Evolutionary conservation across 1,140 invertebrate species (phyloP), one percentile per base, ranked within the genome.

Genomic region (Danaus melanippus): DNA sequence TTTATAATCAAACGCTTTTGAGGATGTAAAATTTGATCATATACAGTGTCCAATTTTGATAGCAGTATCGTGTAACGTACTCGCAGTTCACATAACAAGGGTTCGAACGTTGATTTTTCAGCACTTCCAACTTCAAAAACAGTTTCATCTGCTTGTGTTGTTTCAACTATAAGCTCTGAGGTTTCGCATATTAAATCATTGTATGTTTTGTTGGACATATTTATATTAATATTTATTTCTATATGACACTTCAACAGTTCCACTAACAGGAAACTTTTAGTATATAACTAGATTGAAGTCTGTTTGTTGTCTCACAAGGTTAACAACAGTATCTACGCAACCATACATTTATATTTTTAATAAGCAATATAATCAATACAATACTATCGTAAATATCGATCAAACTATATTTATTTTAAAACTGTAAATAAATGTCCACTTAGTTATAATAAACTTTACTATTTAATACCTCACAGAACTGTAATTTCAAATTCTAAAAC

Each of bases 11-110:
- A 71, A 44, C 96, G 87, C 76, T 98, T 98, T 80, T 98, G 97
- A 0, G 97, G 96, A 74, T 98, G 97, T 21, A 97, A 89, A 53
- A 97, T 90, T 86, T 96, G 96, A 74, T 98, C 96, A 69, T 97
- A 95, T 55, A 95, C 94, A 58, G 91, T 84, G 69, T 95, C 92
- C 9, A 98, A 72, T 58, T 91, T 91, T 54, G 94, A 91, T 9
- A 93, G 90, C 0, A 95, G 89, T 10, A 92, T 82, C 3, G 96
- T 93, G 69, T 98, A 98, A 51, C 92, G 92, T 0, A 95, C 86
- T 71, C 95, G 95, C 5, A 95, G 71, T 15, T 90, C 90, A 1
- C 89, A 89, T 5, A 93, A 73, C 7, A 89, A 62, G 1, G 81
- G 86, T 12, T 91, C 89, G 10, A 91, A 88, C 53, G 89, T 87